Base-by-base conservation (phyloP, 2,888 invertebrate species). In the Drymonia ruficornis region DNA sequence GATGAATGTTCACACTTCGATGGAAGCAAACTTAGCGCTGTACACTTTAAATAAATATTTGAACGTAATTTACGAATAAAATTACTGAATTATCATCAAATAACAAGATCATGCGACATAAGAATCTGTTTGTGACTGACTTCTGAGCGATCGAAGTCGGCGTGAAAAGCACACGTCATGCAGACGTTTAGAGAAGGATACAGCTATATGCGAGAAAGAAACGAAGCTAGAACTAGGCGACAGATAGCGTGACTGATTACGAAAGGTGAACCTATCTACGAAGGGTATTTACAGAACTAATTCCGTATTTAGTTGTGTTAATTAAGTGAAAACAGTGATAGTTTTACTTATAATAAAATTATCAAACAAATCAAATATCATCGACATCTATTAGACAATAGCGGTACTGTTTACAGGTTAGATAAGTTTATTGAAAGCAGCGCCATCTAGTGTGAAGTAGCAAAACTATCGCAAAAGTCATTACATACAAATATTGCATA, bases 81-180 rank as follows among this genome's bases (percentile, higher is more conserved):
- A 69, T 71, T 64, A 64, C 63, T 70, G 68, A 80, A 80, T 71
- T 70, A 70, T 62, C 63, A 77, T 76, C 74, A 63, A 78, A 83
- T 81, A 78, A 84, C 80, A 83, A 83, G 83, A 81, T 74, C 76
- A 73, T 66, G 76, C 81, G 73, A 81, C 76, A 66, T 75, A 74
- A 70, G 66, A 81, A 70, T 72, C 78, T 71, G 70, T 86, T 82
- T 81, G 90, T 85, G 75, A 91, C 91, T 91, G 89, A 91, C 89
- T 90, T 90, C 89, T 64, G 81, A 77, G 80, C 78, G 78, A 77
- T 76, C 74, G 73, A 70, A 73, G 61, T 54, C 59, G 67, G 73
- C 70, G 62, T 75, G 72, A 70, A 70, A 69, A 64, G 65, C 68
- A 87, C 88, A 90, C 88, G 90, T 89, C 89, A 90, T 80, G 74